Evolutionary conservation across 2,113 vertebrate genomes (phyloP).

Genomic region (Accipiter cooperii): DNA sequence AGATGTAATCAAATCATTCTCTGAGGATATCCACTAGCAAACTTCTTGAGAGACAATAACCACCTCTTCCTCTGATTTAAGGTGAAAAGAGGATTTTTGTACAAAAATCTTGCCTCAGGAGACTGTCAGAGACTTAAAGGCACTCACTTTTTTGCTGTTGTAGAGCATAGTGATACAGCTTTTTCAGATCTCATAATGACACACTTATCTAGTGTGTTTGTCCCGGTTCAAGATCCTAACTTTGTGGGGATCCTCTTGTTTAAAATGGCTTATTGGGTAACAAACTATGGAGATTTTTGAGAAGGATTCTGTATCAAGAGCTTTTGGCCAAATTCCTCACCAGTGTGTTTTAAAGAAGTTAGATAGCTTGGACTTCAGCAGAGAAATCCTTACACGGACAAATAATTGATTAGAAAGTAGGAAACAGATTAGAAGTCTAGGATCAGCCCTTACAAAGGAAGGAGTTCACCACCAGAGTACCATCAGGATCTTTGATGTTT

Average conservation of each 20-base stretch:
- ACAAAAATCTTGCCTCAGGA: not conserved
- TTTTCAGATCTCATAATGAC: not conserved
- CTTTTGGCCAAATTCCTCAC: not conserved
- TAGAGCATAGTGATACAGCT: no score
- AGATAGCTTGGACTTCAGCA: not conserved
- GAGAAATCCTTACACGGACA: not conserved
- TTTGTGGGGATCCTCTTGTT: not conserved
- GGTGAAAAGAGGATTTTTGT: not conserved
- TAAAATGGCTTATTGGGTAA: not conserved
- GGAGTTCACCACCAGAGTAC: not conserved
- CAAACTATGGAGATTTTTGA: not conserved
- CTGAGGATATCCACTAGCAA: no score
- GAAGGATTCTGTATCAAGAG: not conserved
- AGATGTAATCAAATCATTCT: not conserved
- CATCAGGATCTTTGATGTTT: not conserved
- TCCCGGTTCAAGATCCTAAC: fast-evolving
- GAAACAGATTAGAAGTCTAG: not conserved
- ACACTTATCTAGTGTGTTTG: not conserved
- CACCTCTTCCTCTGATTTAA: not conserved
- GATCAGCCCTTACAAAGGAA: not conserved
- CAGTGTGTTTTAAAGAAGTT: not conserved
- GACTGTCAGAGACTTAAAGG: not conserved
- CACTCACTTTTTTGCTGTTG: not conserved
- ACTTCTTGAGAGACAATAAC: not conserved
- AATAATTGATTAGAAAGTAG: not conserved